These are phyloP conservation scores for Bombyx mori DNA, from an alignment of 1,140 invertebrate species.

Conservation along the genomic window DNA sequence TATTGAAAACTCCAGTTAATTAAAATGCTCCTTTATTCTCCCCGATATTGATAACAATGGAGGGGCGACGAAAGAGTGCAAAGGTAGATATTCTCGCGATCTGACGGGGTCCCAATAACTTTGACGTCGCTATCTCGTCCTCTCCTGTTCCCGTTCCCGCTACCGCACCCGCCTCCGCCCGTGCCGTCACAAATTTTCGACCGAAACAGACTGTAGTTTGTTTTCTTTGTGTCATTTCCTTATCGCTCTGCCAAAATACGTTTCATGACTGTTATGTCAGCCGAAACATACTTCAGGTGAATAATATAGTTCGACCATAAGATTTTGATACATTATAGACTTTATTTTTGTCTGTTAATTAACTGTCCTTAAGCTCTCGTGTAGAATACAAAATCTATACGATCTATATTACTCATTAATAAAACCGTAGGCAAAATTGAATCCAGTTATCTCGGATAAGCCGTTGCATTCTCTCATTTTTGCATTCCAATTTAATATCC, in stretches of 20 bases:
- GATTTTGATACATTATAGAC: conserved; percentile 35
- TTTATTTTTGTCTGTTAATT: conserved; percentile 1
- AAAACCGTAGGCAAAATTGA: no score
- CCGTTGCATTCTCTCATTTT: conserved; percentile 28
- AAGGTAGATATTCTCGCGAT: conserved; percentile 50
- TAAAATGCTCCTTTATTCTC: conserved; percentile 13
- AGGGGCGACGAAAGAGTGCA: conserved; percentile 29
- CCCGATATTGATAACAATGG: conserved; percentile 23
- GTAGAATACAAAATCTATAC: no score
- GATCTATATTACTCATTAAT: no score
- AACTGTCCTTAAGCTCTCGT: no score
- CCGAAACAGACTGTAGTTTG: conserved; percentile 58
- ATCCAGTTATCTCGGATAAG: no score
- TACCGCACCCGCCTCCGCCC: conserved; percentile 20
- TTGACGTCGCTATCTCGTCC: conserved; percentile 45
- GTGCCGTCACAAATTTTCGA: conserved; percentile 55
- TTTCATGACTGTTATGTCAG: conserved; percentile 63
- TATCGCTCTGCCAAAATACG: conserved; percentile 68
- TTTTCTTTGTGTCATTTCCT: conserved; percentile 69
- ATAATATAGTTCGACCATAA: conserved; percentile 30
- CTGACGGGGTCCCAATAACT: conserved; percentile 62
- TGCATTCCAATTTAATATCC: conserved; percentile 37
- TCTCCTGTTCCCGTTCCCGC: conserved; percentile 22
- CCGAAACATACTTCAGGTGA: conserved; percentile 57
- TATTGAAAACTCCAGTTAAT: conserved; percentile 20